Evolutionary conservation across 2,888 invertebrate species (phyloP).

Genomic region (Brachyptera risi): DNA sequence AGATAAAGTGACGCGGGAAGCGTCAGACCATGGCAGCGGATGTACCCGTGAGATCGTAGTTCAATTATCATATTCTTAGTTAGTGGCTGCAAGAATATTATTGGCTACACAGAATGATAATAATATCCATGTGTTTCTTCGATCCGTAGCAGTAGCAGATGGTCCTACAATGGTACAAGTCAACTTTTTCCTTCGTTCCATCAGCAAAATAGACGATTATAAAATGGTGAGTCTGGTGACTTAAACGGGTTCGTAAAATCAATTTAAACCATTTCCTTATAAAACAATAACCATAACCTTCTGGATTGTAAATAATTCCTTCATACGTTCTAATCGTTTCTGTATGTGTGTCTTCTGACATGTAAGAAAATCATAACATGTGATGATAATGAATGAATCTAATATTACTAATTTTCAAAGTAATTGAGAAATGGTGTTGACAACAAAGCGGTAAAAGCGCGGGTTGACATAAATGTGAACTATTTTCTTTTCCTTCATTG

Average conservation of each 20-base stretch:
- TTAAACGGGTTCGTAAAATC: neutral
- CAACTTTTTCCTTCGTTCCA: constrained; percentile 95
- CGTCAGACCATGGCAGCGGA: neutral
- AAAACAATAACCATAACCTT: neutral
- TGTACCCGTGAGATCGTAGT: neutral
- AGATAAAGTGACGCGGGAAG: too few relatives aligned
- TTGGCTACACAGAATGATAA: too few relatives aligned
- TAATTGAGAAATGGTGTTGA: neutral
- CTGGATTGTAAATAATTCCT: neutral
- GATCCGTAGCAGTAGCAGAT: constrained; percentile 53
- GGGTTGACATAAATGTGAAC: too few relatives aligned
- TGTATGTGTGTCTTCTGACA: neutral
- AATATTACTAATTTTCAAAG: neutral
- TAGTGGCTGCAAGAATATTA: neutral
- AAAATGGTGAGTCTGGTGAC: constrained; percentile 98
- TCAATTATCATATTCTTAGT: neutral
- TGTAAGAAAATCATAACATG: neutral
- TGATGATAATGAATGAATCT: neutral
- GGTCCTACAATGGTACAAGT: constrained; percentile 84
- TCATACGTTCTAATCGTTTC: neutral
- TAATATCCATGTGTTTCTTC: neutral
- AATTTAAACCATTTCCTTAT: neutral
- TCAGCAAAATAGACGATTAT: constrained; percentile 98
- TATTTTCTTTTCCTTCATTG: too few relatives aligned
- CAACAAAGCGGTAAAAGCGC: too few relatives aligned